Evolutionary conservation across 92 coral and sea anemone genomes (phyloP), one percentile per base, ranked within the genome.

Genomic region (Muricea muricata): DNA sequence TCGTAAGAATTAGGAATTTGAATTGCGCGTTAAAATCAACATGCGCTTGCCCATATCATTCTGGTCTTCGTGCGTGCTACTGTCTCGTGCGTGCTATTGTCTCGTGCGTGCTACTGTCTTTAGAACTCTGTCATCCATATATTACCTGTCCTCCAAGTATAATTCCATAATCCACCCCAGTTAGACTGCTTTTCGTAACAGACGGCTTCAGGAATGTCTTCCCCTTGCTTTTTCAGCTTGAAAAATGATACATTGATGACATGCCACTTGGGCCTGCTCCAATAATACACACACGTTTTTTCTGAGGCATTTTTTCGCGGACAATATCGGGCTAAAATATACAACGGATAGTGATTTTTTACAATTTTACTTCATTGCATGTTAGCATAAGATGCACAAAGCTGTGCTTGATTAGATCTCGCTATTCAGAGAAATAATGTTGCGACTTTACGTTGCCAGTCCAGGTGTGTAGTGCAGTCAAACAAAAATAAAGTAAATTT

Each of bases 181-280:
- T 87, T 81, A 4, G 80, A 48, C 54, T 91, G 93, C 66, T 79
- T 88, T 7, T 91, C 93, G 66, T 32, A 91, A 45, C 93, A 91
- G 14, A 91, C 93, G 52, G 84, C 88, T 45, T 91, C 91, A 17
- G 91, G 91, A 47, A 88, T 65, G 34, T 83, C 78, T 67, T 84
- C 75, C 4, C 91, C 93, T 73, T 87, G 67, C 14, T 68, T 32
- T 74, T 78, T 88, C 66, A 91, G 80, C 40, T 84, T 75, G 45
- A 48, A 42, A 79, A 91, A 14, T 91, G 93, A 26, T 54, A 79
- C 52, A 91, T 46, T 23, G 79, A 65, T 56, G 93, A 87, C 93
- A 91, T 87, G 11, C 93, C 93, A 66, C 93, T 84, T 11, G 93
- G 87, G 4, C 93, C 93, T 3, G 93, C 93, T 23, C 93, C 93